Conservation (phyloP, 2,888 invertebrate species). For the Erebia epiphron region DNA sequence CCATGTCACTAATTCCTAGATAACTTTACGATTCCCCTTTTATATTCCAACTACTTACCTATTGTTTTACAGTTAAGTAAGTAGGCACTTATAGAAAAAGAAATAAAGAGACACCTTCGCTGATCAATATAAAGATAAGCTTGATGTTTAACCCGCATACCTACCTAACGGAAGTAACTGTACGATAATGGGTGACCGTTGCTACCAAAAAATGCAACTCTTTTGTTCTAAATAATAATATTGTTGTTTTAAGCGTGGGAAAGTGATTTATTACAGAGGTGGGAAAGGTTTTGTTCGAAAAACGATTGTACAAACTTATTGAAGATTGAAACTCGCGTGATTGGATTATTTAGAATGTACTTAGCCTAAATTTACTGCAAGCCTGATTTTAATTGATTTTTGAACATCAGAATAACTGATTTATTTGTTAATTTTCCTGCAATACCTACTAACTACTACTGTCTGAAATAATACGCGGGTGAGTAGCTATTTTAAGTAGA, state of each 20-base stretch:
- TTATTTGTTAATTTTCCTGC: no score
- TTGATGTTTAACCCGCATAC: slow-evolving; percentile 17
- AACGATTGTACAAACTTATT: no score
- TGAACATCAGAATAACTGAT: no score
- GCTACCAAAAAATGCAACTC: slow-evolving; percentile 2
- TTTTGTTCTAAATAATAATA: slow-evolving; percentile 9
- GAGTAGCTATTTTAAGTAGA: not conserved
- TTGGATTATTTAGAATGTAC: no score
- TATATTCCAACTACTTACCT: slow-evolving; percentile 18
- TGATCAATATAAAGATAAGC: slow-evolving; percentile 19
- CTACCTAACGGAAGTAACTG: slow-evolving; percentile 12
- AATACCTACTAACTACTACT: no score
- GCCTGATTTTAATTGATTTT: no score
- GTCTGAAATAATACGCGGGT: not conserved
- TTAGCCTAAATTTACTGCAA: no score
- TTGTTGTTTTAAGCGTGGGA: slow-evolving; percentile 1
- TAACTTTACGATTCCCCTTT: not conserved
- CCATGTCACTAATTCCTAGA: not conserved
- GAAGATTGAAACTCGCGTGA: no score
- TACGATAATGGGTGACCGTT: slow-evolving; percentile 16
- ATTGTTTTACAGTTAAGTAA: slow-evolving; percentile 1
- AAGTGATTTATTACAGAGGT: not conserved
- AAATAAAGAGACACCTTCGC: not conserved
- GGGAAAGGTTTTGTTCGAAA: not conserved
- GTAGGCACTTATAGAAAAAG: not conserved